phyloP scores from a whole-genome alignment of 2,113 vertebrate species.

The Amazona vittata region DNA sequence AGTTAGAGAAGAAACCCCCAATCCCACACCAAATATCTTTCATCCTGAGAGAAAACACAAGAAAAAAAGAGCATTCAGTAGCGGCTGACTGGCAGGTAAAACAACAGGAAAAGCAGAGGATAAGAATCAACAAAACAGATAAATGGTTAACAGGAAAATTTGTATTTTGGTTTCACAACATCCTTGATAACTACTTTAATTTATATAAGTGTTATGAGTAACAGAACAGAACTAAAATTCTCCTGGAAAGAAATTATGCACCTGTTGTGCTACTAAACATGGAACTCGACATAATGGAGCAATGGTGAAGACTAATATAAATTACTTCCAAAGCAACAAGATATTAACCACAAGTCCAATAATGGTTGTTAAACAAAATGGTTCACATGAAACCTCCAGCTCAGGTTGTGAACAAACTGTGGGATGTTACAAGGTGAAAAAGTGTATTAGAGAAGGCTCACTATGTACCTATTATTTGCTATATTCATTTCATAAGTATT shows the following conservation, averaged over 20 bases:
- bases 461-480: background rate
- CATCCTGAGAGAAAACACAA: background rate
- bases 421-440: background rate
- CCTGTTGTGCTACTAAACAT: background rate
- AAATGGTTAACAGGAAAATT: background rate
- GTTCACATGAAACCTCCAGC: background rate
- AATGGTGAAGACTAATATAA: background rate
- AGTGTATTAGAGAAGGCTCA: background rate
- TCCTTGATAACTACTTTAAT: background rate
- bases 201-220: background rate
- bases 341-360: background rate
- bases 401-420: background rate
- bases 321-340: background rate
- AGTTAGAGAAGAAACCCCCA: background rate
- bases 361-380: background rate
- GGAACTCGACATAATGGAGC: background rate
- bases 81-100: background rate
- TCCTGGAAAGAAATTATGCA: background rate
- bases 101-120: background rate
- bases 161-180: background rate
- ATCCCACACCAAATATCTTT: background rate
- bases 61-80: background rate
- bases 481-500: background rate
- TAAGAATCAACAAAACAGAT: background rate
- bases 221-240: background rate